These are phyloP conservation scores for Trichomycterus rosablanca DNA, from an alignment of 2,113 vertebrate genomes.

Conservation along the genomic window DNA sequence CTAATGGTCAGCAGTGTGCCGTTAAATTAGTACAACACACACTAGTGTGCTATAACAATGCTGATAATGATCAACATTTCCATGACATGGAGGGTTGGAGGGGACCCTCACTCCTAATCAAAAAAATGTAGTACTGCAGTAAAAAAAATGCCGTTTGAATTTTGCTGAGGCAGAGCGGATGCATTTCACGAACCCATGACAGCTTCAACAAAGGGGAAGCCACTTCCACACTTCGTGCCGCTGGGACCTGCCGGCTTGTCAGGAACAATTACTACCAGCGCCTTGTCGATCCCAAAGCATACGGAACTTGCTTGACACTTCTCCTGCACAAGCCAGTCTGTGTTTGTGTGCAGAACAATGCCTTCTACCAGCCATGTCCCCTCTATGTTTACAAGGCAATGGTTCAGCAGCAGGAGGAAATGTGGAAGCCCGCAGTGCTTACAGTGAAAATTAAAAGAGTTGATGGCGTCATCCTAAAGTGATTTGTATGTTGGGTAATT, in stretches of 20 bases:
- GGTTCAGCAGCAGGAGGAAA: neutral
- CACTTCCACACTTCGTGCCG: neutral
- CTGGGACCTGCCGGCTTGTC: constrained; percentile 30
- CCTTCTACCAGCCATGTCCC: neutral
- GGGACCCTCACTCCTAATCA: no score
- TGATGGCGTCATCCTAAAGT: no score
- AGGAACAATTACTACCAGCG: constrained; percentile 26
- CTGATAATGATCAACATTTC: no score
- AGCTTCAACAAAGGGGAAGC: constrained; percentile 4
- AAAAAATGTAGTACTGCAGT: no score
- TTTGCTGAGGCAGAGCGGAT: neutral
- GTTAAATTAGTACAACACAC: no score
- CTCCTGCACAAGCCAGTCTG: constrained; percentile 10
- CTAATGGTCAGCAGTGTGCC: no score
- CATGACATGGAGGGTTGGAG: no score
- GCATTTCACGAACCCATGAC: neutral
- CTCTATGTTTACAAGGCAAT: neutral
- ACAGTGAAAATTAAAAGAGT: no score
- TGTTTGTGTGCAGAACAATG: neutral
- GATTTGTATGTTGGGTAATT: no score
- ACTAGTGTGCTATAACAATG: no score
- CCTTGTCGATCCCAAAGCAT: neutral
- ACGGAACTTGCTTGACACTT: constrained; percentile 12
- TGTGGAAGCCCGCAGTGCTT: no score
- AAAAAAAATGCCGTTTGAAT: no score